These are phyloP conservation scores for Leptinotarsa juncta DNA, from an alignment of 2,888 invertebrate species.

Conservation along the genomic window DNA sequence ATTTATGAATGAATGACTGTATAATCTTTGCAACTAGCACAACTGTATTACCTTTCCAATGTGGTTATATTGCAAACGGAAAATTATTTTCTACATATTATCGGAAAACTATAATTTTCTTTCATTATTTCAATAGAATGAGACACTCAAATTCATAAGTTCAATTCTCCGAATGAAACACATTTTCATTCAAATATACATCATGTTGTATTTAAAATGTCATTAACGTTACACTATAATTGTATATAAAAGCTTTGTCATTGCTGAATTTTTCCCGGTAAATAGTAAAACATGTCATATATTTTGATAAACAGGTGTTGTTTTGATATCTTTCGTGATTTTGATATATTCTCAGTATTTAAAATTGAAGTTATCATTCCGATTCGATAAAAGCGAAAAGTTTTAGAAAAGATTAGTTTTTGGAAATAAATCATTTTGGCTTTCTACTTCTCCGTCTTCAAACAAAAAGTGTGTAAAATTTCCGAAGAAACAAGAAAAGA, in stretches of 20 bases:
- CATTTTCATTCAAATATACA: background rate
- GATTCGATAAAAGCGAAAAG: too few relatives aligned
- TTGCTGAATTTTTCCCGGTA: background rate
- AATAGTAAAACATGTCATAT: too few relatives aligned
- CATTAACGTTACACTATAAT: background rate
- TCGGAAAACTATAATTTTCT: background rate
- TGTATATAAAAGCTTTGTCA: background rate
- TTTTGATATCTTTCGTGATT: background rate
- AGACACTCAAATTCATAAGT: background rate
- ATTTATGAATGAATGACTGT: too few relatives aligned
- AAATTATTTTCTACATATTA: background rate
- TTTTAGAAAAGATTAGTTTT: too few relatives aligned
- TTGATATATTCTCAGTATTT: background rate
- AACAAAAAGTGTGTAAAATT: too few relatives aligned
- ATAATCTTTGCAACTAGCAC: too few relatives aligned
- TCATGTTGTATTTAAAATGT: background rate
- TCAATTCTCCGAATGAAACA: background rate
- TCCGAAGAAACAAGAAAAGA: too few relatives aligned
- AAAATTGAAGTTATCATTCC: too few relatives aligned
- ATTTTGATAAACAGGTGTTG: background rate
- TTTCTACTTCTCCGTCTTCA: too few relatives aligned
- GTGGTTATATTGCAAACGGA: too few relatives aligned
- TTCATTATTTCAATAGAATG: background rate
- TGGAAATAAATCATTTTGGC: too few relatives aligned
- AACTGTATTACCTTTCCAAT: too few relatives aligned